Evolutionary conservation across 2,113 vertebrate genomes (phyloP), one percentile per base, ranked within the genome.

Genomic region (Elanoides forficatus): DNA sequence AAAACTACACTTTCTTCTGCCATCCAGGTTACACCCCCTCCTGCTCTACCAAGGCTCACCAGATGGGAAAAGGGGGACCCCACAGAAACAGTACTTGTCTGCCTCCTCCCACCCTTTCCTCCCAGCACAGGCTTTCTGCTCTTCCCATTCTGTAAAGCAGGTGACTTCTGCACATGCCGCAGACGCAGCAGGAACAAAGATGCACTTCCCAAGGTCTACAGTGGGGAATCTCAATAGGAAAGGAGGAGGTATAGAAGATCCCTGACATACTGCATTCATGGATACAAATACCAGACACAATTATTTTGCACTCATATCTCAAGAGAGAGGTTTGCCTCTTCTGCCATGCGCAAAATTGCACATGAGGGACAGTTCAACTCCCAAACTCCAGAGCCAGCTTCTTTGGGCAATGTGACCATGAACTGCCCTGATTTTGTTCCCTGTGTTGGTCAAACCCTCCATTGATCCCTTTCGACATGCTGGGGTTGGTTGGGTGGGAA

Each of bases 341-440:
- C 36, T 67, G 70, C 34, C 74, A 29, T 9, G 27, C 12, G 8
- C 42, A 58, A 81, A 53, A 56, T 32, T 75, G 52, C 21, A 78
- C 34, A 21, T 11, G 9, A 78, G 66, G 52, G 18, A 58, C 32
- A 32, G 22, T 16, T 68, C 73, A 56, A n/a, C 52, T 40, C 58
- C 34, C 59, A 76, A 13, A 56, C 23, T 65, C 38, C 36, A 79
- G 19, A 73, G 38, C 2, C 3, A 1, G 10, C 13, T 81, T 85
- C 48, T 71, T 27, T 55, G 43, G 71, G 20, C 22, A 60, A 48
- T 0, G 0, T 30, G 66, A 59, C 20, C 29, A 30, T 8, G 7
- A 83, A 40, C 34, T 48, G 21, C 32, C 48, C 30, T 26, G 4
- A 36, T 38, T 60, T 63, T 90, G 27, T 15, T 72, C 73, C 34